These are phyloP conservation scores for Pycnomerus fuliginosus DNA, from an alignment of 2,888 invertebrate species.

Conservation along the genomic window DNA sequence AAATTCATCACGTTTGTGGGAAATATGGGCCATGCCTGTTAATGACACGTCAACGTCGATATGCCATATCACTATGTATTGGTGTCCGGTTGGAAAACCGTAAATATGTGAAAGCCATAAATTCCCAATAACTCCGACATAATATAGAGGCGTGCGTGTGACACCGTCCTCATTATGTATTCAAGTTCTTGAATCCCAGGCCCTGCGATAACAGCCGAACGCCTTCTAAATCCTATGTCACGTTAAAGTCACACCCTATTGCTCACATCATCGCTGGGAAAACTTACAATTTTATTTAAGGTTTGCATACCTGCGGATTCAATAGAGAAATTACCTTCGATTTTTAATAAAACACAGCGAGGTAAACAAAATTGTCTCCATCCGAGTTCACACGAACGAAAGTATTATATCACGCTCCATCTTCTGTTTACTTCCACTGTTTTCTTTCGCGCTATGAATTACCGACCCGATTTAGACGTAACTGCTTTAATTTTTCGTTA, in stretches of 20 bases:
- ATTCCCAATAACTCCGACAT: conserved; percentile 33
- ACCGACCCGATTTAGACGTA: no score
- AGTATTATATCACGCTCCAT: no score
- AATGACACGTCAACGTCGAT: not conserved
- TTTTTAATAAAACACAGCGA: no score
- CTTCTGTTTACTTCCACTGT: no score
- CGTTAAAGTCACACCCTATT: conserved; percentile 29
- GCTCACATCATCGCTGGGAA: conserved; percentile 31
- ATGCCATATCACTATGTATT: not conserved
- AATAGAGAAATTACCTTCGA: no score
- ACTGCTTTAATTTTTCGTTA: no score
- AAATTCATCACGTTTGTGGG: conserved; percentile 3
- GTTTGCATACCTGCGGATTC: no score
- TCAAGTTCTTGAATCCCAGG: conserved; percentile 31
- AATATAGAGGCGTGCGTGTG: conserved; percentile 35
- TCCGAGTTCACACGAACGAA: no score
- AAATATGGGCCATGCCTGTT: conserved; percentile 2
- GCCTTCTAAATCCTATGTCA: conserved; percentile 27
- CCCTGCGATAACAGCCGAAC: conserved; percentile 29
- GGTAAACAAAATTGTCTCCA: no score
- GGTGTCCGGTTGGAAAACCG: conserved; percentile 15
- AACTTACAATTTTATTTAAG: conserved; percentile 27
- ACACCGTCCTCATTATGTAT: conserved; percentile 35
- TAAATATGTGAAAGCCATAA: conserved; percentile 32
- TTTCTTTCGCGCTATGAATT: no score